Conservation (phyloP, 2,113 vertebrate genomes). For the Acanthisitta chloris region DNA sequence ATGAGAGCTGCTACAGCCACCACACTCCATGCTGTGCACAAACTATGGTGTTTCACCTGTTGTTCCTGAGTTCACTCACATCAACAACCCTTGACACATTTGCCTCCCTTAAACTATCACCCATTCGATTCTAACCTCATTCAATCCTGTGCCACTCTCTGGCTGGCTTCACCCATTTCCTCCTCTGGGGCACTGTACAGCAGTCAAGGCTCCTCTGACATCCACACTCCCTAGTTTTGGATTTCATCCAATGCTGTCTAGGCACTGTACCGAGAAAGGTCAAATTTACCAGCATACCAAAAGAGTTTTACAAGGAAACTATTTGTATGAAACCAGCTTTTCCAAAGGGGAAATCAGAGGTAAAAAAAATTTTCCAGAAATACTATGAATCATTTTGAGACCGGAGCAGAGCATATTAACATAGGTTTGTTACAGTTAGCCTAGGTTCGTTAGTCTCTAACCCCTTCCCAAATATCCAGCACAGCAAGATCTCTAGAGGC, state of each 20-base stretch:
- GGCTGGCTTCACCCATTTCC: neutral
- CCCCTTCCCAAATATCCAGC: neutral
- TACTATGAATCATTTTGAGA: neutral
- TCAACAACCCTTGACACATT: neutral
- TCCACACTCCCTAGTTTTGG: neutral
- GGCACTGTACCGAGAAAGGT: neutral
- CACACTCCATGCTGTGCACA: neutral
- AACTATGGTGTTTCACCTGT: neutral
- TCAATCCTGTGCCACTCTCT: neutral
- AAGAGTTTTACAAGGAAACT: neutral
- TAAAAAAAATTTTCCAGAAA: neutral
- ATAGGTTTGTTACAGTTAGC: no score
- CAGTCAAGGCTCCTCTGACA: neutral
- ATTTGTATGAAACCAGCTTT: neutral
- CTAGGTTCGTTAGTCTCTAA: neutral
- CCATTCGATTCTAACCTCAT: fast-evolving
- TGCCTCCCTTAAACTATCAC: neutral
- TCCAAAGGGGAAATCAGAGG: neutral
- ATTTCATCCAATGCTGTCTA: neutral
- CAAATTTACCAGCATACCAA: neutral
- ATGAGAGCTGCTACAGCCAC: neutral
- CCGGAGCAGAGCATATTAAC: neutral
- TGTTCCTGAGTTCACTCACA: neutral
- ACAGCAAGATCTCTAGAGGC: neutral
- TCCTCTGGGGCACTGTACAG: neutral